These are phyloP conservation scores for Atherinosoma microstoma DNA, from an alignment of 2,797 vertebrate species.

Conservation along the genomic window DNA sequence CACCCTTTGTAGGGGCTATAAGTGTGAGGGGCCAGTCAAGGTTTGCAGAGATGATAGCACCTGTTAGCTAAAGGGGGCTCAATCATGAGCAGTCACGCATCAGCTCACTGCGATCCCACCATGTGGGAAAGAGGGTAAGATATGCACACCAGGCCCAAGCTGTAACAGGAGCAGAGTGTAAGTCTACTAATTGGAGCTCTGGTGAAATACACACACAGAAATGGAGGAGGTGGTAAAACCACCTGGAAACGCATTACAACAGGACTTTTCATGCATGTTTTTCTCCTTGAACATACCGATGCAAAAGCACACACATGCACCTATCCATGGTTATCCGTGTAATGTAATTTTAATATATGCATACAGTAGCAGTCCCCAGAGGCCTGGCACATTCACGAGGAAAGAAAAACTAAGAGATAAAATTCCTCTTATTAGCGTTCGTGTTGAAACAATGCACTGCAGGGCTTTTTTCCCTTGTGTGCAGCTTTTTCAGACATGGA, in stretches of 20 bases:
- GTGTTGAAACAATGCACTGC: conserved; percentile 51
- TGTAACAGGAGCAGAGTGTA: conserved; percentile 10
- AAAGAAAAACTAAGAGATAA: conserved; percentile 51
- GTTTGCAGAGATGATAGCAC: conserved; percentile 68
- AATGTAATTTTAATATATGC: conserved; percentile 66
- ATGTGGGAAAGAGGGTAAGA: conserved; percentile 46
- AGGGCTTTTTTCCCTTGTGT: conserved; percentile 23
- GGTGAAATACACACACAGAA: conserved; percentile 16
- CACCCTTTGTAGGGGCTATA: conserved; percentile 27
- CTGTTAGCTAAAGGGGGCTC: conserved; percentile 71
- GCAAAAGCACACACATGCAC: conserved; percentile 21
- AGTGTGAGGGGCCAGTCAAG: conserved; percentile 19
- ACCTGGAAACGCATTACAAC: background rate
- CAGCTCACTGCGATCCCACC: conserved; percentile 45
- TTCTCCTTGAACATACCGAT: conserved; percentile 17
- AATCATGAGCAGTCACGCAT: conserved; percentile 70
- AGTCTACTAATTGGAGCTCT: conserved; percentile 43
- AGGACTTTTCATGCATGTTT: conserved; percentile 15
- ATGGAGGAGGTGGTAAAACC: conserved; percentile 15
- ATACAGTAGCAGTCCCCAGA: conserved; percentile 38
- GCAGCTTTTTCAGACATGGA: conserved; percentile 22
- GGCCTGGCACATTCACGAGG: conserved; percentile 41
- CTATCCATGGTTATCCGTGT: conserved; percentile 40
- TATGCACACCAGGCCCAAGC: conserved; percentile 36
- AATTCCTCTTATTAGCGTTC: conserved; percentile 66